These are phyloP conservation scores for Takifugu rubripes DNA, from an alignment of 2,797 vertebrate genomes.

Conservation along the genomic window DNA sequence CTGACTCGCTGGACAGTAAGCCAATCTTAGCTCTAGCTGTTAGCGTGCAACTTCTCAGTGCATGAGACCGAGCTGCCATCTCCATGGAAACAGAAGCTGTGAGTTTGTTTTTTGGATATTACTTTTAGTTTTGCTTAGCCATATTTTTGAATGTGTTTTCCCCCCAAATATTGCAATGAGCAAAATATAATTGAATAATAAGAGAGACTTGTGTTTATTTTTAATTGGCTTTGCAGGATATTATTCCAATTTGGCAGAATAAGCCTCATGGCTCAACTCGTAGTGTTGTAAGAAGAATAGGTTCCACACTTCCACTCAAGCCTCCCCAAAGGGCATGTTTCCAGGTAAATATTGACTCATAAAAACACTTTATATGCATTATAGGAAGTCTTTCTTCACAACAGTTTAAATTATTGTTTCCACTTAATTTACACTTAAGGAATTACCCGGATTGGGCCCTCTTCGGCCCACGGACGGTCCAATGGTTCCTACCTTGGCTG, in stretches of 20 bases:
- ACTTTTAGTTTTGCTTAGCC: not conserved
- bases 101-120: constrained; percentile 36
- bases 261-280: constrained; percentile 92
- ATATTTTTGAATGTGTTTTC: not conserved
- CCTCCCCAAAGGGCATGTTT: constrained; percentile 93
- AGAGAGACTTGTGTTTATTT: not conserved
- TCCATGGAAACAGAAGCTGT: constrained; percentile 84
- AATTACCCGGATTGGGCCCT: constrained; percentile 83
- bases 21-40: constrained; percentile 20
- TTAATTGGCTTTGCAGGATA: constrained; percentile 64
- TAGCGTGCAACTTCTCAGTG: constrained; percentile 31
- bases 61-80: constrained; percentile 39
- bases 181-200: not conserved
- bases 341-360: constrained; percentile 73
- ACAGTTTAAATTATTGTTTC: not conserved
- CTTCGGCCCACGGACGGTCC: constrained; percentile 82
- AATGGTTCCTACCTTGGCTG: constrained; percentile 91
- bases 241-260: constrained; percentile 98
- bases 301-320: constrained; percentile 91
- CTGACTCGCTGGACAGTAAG: constrained; percentile 39
- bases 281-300: constrained; percentile 95
- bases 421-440: constrained; percentile 62
- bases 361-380: not conserved
- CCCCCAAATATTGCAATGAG: not conserved
- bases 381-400: no score